A percentile compares a stretch with the other conserved stretches of the same genome.
These are phyloP conservation scores for Melieria omissa DNA, from an alignment of 2,888 invertebrate species.

Conservation along the genomic window DNA sequence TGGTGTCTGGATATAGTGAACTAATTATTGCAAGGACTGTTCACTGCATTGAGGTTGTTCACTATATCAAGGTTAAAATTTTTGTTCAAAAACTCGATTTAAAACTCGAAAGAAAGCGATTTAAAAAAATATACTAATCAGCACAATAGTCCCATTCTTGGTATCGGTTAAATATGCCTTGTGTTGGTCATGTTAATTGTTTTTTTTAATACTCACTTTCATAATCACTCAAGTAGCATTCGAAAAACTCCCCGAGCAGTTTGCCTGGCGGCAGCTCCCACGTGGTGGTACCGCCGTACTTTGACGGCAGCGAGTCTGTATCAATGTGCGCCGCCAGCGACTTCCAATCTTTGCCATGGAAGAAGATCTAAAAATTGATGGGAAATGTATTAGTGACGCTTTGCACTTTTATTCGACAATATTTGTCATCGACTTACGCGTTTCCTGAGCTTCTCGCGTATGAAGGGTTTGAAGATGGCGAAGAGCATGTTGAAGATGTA, in stretches of 20 bases:
- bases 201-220: constrained; percentile 73
- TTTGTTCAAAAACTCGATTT: too few species aligned
- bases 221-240: constrained; percentile 75
- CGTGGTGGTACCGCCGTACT: constrained; percentile 76
- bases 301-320: constrained; percentile 70
- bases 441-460: constrained; percentile 83
- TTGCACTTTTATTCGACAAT: neutral
- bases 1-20: too few species aligned
- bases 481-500: constrained; percentile 87
- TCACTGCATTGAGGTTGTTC: too few species aligned
- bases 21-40: too few species aligned
- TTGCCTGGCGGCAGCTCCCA: constrained; percentile 71
- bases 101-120: too few species aligned
- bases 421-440: constrained; percentile 69
- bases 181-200: too few species aligned
- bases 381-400: neutral
- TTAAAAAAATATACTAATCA: neutral
- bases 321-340: constrained; percentile 73
- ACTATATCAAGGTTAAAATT: too few species aligned
- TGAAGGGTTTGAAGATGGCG: constrained; percentile 87
- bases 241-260: constrained; percentile 75
- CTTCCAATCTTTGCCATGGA: constrained; percentile 78
- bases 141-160: neutral
- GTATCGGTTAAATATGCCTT: neutral
- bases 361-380: constrained; percentile 70